A percentile compares a stretch with the other conserved stretches of the same genome.
These are phyloP conservation scores for Ceratotherium simum DNA, from an alignment of 2,113 vertebrate species.

Conservation along the genomic window DNA sequence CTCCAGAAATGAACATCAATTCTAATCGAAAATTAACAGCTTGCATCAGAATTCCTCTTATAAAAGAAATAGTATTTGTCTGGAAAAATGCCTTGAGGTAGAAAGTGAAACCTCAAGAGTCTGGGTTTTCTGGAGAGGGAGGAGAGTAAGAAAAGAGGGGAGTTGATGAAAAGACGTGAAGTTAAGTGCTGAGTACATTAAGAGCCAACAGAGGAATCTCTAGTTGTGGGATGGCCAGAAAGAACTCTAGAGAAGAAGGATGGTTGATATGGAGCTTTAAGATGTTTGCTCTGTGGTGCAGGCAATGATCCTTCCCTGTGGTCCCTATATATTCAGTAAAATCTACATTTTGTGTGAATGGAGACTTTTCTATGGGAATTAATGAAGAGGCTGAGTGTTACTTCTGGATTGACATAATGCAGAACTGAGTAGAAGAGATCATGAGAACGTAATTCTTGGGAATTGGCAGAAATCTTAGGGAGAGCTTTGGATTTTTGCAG, in stretches of 20 bases:
- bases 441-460: background rate
- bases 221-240: background rate
- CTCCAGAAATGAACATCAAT: constrained; percentile 15
- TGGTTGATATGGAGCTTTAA: background rate
- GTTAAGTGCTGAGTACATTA: background rate
- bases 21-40: background rate
- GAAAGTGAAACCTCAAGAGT: background rate
- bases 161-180: background rate
- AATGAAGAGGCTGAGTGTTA: background rate
- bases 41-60: background rate
- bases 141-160: background rate
- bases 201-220: background rate
- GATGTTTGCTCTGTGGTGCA: background rate
- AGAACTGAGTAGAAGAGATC: background rate
- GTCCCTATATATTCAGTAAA: background rate
- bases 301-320: background rate
- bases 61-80: constrained; percentile 26
- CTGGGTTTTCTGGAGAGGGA: background rate
- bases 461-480: background rate
- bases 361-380: background rate
- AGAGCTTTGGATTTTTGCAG: background rate
- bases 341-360: background rate
- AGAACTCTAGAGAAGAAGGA: background rate
- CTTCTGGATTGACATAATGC: background rate
- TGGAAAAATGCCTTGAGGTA: constrained; percentile 35